phyloP scores from a whole-genome alignment of 2,113 vertebrate genomes.

The Oreochromis niloticus region DNA sequence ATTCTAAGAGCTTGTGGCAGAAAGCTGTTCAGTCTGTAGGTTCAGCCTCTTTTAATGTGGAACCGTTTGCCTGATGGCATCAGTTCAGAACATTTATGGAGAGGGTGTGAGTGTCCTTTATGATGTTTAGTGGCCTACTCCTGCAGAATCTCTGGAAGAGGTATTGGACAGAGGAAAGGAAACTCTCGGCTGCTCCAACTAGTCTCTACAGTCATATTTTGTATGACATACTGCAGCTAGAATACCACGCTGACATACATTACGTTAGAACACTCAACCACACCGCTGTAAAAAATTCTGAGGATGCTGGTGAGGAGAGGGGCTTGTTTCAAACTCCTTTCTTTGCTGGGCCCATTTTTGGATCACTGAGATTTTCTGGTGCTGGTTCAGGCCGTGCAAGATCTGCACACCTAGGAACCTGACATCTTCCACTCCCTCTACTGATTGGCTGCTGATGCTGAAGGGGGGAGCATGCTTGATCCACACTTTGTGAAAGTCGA shows the following conservation, averaged over 20 bases:
- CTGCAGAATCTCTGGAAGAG: neutral
- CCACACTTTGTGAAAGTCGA: neutral
- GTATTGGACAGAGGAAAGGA: neutral
- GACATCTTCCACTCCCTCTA: neutral
- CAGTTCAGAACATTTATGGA: neutral
- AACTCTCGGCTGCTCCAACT: neutral
- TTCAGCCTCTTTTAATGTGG: neutral
- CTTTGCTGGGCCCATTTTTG: neutral
- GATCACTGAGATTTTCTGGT: neutral
- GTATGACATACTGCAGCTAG: neutral
- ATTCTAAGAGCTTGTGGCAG: neutral
- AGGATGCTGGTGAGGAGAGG: neutral
- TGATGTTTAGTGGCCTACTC: neutral
- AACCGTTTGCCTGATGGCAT: neutral
- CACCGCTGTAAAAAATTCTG: neutral
- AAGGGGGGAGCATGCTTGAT: neutral
- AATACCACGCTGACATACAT: neutral
- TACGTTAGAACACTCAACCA: neutral
- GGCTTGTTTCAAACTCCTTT: neutral
- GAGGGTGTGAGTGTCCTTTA: neutral
- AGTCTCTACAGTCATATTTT: neutral
- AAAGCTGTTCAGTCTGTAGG: neutral
- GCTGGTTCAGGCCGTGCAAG: neutral
- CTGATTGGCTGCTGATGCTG: neutral
- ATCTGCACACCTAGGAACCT: neutral